phyloP scores from a whole-genome alignment of 2,113 vertebrate species.

The Passer domesticus region DNA sequence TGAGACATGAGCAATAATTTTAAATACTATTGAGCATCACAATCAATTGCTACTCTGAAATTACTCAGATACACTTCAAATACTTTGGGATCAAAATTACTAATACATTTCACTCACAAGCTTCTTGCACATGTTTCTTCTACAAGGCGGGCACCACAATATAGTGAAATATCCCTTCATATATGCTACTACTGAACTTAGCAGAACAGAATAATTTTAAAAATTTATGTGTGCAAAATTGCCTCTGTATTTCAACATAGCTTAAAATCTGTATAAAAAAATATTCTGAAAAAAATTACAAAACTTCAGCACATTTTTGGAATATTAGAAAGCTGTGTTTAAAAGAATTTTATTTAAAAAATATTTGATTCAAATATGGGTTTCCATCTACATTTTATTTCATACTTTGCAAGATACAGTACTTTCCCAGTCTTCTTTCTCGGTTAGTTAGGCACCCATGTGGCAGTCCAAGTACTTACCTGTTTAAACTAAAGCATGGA shows the following conservation, averaged over 20 bases:
- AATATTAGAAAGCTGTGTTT: background rate
- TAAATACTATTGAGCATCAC: background rate
- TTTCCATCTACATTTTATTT: background rate
- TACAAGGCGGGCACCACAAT: background rate
- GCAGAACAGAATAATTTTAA: background rate
- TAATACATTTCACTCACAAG: background rate
- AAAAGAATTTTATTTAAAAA: background rate
- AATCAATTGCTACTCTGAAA: background rate
- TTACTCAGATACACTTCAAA: background rate
- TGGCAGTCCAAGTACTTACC: background rate
- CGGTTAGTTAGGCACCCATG: background rate
- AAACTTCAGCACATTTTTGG: background rate
- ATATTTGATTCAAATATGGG: rapidly evolving
- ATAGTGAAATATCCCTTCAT: background rate
- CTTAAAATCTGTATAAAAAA: background rate
- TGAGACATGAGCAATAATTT: background rate
- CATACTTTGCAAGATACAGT: background rate
- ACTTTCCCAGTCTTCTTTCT: background rate
- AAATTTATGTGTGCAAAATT: background rate
- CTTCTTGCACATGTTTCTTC: background rate
- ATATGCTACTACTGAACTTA: background rate
- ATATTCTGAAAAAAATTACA: background rate
- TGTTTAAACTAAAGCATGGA: background rate
- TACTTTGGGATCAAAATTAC: background rate
- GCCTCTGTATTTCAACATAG: background rate